A percentile compares a stretch with the other conserved stretches of the same genome.
Evolutionary conservation across 2,113 vertebrate genomes (phyloP).

Genomic region (Lichenostomus cassidix): DNA sequence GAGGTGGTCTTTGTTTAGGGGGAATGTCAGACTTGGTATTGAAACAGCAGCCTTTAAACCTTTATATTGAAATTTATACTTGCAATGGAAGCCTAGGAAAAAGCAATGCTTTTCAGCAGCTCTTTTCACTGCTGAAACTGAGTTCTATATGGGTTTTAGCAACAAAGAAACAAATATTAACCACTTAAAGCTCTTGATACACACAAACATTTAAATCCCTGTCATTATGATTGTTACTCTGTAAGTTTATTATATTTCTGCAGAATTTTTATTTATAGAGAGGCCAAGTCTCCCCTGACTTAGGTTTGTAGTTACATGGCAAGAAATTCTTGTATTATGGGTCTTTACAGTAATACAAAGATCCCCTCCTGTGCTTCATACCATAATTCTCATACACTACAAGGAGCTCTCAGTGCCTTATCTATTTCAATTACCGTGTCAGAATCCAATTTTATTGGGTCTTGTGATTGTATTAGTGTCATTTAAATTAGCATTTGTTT

Average conservation of each 20-base stretch:
- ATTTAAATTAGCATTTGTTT: neutral
- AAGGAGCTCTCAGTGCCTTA: neutral
- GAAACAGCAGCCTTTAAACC: neutral
- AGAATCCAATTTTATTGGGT: neutral
- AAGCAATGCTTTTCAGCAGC: neutral
- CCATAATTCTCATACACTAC: neutral
- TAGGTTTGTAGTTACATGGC: neutral
- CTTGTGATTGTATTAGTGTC: neutral
- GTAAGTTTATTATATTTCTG: neutral
- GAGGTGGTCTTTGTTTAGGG: neutral
- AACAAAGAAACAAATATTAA: neutral
- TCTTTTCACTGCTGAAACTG: neutral
- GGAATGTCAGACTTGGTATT: neutral
- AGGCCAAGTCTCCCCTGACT: neutral
- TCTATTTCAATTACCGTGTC: neutral
- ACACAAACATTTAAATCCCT: neutral
- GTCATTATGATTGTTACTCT: neutral
- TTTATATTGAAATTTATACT: neutral
- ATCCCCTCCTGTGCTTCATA: neutral
- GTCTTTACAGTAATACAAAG: neutral
- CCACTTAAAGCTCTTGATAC: neutral
- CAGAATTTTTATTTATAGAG: neutral
- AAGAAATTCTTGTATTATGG: neutral
- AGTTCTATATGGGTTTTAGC: rapidly evolving
- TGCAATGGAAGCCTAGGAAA: neutral